phyloP scores from a whole-genome alignment of 1,140 invertebrate species.

The Habropoda laboriosa region DNA sequence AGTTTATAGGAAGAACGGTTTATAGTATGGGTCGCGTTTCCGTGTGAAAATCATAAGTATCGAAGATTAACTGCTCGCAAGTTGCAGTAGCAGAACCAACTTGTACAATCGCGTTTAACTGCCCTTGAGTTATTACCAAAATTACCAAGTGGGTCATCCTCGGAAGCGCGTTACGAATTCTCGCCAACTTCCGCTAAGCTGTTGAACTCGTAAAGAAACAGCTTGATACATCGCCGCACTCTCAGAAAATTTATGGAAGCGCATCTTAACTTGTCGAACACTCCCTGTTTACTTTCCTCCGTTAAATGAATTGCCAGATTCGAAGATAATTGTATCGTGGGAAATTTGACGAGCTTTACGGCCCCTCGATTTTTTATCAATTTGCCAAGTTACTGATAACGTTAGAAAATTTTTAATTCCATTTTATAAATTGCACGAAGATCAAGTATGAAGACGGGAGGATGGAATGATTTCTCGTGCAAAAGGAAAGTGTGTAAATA shows the following conservation, averaged over 20 bases:
- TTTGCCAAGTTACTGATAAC: too few relatives aligned
- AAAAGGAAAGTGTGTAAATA: too few relatives aligned
- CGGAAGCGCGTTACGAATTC: background rate
- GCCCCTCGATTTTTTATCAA: too few relatives aligned
- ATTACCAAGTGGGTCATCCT: slow-evolving; percentile 33
- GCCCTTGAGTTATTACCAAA: slow-evolving; percentile 35
- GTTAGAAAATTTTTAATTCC: too few relatives aligned
- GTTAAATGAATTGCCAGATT: background rate
- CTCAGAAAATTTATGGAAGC: background rate
- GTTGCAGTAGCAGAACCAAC: background rate
- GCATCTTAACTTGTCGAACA: background rate
- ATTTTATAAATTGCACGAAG: too few relatives aligned
- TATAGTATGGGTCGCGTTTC: background rate
- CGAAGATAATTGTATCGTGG: too few relatives aligned
- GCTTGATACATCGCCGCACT: slow-evolving; percentile 2
- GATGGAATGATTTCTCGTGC: too few relatives aligned
- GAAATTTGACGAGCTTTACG: too few relatives aligned
- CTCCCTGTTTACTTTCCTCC: background rate
- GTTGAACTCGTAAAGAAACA: slow-evolving; percentile 24
- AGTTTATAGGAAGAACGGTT: background rate
- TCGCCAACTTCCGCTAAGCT: slow-evolving; percentile 14
- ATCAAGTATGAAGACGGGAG: too few relatives aligned
- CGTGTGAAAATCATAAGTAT: background rate
- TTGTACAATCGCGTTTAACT: background rate
- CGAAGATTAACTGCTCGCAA: background rate